Evolutionary conservation across 2,888 invertebrate genomes (phyloP), one percentile per base, ranked within the genome.

Genomic region (Lumbricus terrestris): DNA sequence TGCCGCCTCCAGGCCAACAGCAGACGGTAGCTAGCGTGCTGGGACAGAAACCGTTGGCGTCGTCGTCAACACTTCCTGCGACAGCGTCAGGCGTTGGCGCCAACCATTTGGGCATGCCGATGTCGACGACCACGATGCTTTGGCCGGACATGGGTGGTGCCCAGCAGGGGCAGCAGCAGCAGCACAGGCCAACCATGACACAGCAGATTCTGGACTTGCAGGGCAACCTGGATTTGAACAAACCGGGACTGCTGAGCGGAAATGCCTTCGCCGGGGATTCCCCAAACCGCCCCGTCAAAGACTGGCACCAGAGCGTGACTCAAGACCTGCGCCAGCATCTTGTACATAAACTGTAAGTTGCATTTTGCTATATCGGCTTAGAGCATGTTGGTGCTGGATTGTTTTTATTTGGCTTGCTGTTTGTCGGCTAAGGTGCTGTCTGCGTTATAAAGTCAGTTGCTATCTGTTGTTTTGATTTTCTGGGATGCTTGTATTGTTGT

Each of bases 261-360:
- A 35, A 23, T 35, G 85, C 85, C 69, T 69, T 69, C n/a, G 33
- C 82, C 16, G 85, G 83, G 18, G 90, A 90, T 47, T 38, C 82
- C 29, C 37, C 89, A 20, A 42, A 47, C 23, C 89, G 89, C 13
- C 82, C 93, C 20, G 90, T 88, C 38, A 99, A 98, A 96, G 98
- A 98, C 95, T 99, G 99, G 99, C 98, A 99, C 95, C 97, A 98
- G 90, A 94, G 94, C 92, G 98, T 99, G 93, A 99, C 98, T 91
- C 97, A 97, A 92, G 99, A 99, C 96, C 96, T 99, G 95, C 96
- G 99, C 94, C 99, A 99, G 96, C 99, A 99, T 95, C 96, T 99
- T 93, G 99, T 99, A 93, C 98, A 99, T 95, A 99, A 99, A 96
- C 96, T 99, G 96, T 97, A 95, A 96, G 97, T 96, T 69, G 16